Conservation (phyloP, 2,888 invertebrate species). For the Labia minor region DNA sequence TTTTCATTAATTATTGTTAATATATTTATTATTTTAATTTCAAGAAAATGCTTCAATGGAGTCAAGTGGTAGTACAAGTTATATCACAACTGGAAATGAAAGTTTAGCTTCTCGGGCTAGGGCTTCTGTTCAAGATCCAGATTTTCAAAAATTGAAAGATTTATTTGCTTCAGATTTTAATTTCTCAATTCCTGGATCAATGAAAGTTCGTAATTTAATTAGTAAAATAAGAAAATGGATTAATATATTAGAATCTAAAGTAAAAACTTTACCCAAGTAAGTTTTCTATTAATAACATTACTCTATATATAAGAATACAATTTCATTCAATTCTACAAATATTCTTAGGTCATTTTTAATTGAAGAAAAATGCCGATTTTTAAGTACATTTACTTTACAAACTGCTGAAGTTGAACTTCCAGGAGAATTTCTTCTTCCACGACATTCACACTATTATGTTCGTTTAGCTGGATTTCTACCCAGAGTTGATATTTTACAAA, state of each 20-base stretch:
- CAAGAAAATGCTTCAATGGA: constrained; percentile 32
- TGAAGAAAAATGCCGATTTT: constrained; percentile 44
- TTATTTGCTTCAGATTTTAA: constrained; percentile 46
- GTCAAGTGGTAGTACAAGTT: constrained; percentile 22
- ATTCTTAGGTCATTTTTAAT: constrained; percentile 39
- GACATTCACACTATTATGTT: constrained; percentile 45
- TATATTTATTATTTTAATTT: not conserved
- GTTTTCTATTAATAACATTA: too few species aligned
- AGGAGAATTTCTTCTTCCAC: constrained; percentile 43
- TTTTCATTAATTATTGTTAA: not conserved
- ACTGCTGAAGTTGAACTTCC: constrained; percentile 47
- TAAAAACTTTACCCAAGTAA: constrained; percentile 41
- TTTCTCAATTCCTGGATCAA: constrained; percentile 40
- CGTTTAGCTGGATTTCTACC: constrained; percentile 47
- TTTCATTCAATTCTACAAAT: too few species aligned
- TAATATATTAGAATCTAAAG: constrained; percentile 43
- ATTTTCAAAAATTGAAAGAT: constrained; percentile 45
- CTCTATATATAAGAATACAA: too few species aligned
- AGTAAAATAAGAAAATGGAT: constrained; percentile 46
- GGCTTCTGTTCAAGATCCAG: constrained; percentile 43
- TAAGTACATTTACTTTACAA: constrained; percentile 43
- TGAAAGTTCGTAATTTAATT: constrained; percentile 43
- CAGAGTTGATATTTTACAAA: constrained; percentile 43
- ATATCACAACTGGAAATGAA: constrained; percentile 64
- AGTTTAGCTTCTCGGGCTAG: constrained; percentile 39